Conservation (phyloP, 2,113 vertebrate genomes). For the Murina feae region DNA sequence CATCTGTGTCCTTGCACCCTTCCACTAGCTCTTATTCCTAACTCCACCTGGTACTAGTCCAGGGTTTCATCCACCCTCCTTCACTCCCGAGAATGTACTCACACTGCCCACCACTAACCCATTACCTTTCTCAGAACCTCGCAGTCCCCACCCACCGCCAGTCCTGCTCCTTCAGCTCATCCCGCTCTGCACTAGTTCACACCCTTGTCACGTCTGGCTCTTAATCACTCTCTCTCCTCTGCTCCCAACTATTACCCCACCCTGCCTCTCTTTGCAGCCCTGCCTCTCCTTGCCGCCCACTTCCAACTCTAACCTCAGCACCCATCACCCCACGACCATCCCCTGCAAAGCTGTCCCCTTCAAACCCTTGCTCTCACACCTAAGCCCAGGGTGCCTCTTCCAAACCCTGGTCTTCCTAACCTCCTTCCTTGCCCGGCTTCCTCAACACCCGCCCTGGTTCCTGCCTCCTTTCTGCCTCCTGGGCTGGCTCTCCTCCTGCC, state of each 20-base stretch:
- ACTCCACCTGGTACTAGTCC: slow-evolving; percentile 7
- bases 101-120: slow-evolving; percentile 8
- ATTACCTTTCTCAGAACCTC: background rate
- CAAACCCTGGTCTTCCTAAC: background rate
- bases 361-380: background rate
- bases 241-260: slow-evolving; percentile 43
- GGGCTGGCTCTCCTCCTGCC: background rate
- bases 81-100: slow-evolving; percentile 25
- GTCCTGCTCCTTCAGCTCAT: slow-evolving; percentile 46
- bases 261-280: slow-evolving; percentile 10
- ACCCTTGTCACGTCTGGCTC: slow-evolving; percentile 73
- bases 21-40: background rate
- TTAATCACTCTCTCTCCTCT: slow-evolving; percentile 55
- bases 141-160: background rate
- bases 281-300: slow-evolving; percentile 6
- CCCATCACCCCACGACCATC: background rate
- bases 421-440: background rate
- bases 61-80: background rate
- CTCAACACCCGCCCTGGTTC: background rate
- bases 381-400: background rate
- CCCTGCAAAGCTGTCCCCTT: background rate
- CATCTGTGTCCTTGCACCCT: background rate
- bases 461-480: slow-evolving; percentile 21
- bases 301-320: background rate
- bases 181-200: slow-evolving; percentile 65